A percentile compares a stretch with the other conserved stretches of the same genome.
phyloP scores from a whole-genome alignment of 2,888 invertebrate genomes.

The Barypeithes pellucidus region DNA sequence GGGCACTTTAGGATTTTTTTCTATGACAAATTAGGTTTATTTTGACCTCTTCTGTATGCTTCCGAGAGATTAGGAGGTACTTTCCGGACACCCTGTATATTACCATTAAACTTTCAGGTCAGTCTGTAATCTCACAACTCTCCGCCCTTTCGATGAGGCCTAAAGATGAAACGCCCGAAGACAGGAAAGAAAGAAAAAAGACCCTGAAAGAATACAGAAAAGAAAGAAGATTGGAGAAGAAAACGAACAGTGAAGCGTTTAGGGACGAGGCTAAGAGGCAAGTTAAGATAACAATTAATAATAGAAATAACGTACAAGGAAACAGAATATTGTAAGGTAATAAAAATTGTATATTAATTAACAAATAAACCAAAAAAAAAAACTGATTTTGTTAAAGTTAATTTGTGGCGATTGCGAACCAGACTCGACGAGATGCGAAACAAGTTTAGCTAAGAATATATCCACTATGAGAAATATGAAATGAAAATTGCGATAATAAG shows the following conservation, averaged over 20 bases:
- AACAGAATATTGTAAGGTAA: slow-evolving; percentile 12
- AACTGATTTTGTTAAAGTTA: neutral
- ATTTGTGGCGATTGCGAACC: too few species aligned
- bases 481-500: too few species aligned
- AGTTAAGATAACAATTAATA: slow-evolving; percentile 84
- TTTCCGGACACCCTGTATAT: neutral
- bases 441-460: too few species aligned
- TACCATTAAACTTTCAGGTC: slow-evolving; percentile 66
- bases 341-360: neutral
- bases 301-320: slow-evolving; percentile 82
- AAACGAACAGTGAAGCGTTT: slow-evolving; percentile 86
- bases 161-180: slow-evolving; percentile 85
- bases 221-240: slow-evolving; percentile 87
- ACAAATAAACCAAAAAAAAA: neutral
- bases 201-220: slow-evolving; percentile 84
- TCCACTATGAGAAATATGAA: too few species aligned
- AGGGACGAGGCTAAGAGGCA: slow-evolving; percentile 89
- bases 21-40: too few species aligned
- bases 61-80: too few species aligned
- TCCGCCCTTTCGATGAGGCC: slow-evolving; percentile 81
- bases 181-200: slow-evolving; percentile 84
- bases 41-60: too few species aligned
- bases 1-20: too few species aligned
- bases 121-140: slow-evolving; percentile 80
- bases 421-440: too few species aligned